phyloP scores from a whole-genome alignment of 2,888 invertebrate genomes.

The Cylloceria caligata region DNA sequence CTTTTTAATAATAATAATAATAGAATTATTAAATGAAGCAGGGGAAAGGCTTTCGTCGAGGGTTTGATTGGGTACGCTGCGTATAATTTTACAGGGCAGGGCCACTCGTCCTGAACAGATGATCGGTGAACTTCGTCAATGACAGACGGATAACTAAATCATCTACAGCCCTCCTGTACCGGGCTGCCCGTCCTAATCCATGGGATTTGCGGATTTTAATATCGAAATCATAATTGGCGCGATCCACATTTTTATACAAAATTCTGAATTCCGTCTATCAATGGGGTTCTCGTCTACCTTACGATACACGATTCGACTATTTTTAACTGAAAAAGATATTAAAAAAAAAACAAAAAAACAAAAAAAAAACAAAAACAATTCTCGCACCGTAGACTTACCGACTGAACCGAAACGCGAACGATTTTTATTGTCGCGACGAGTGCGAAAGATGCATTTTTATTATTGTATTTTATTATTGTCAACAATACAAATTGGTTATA shows the following conservation, averaged over 20 bases:
- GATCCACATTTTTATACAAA: conserved; percentile 41
- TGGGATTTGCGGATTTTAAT: conserved; percentile 40
- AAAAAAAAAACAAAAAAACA: too few relatives aligned
- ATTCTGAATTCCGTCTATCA: conserved; percentile 36
- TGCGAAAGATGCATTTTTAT: conserved; percentile 41
- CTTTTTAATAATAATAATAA: conserved; percentile 17
- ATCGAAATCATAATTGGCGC: conserved; percentile 11
- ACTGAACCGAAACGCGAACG: conserved; percentile 24
- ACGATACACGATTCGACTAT: conserved; percentile 20
- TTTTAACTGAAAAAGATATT: not conserved
- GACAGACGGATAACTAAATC: conserved; percentile 33
- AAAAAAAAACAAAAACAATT: too few relatives aligned
- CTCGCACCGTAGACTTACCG: not conserved
- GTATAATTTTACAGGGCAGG: conserved; percentile 69
- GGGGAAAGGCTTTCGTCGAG: conserved; percentile 27
- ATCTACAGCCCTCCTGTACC: conserved; percentile 37
- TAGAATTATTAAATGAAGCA: conserved; percentile 33
- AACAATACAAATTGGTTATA: conserved; percentile 70
- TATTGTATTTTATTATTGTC: conserved; percentile 69
- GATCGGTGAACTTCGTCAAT: conserved; percentile 56
- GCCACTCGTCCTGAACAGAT: conserved; percentile 58
- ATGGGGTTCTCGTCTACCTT: conserved; percentile 24
- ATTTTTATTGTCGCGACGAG: conserved; percentile 44
- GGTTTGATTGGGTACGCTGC: conserved; percentile 50
- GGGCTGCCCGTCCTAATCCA: conserved; percentile 39